Conservation (phyloP, 2,888 invertebrate genomes). For the Tetranychus piercei region DNA sequence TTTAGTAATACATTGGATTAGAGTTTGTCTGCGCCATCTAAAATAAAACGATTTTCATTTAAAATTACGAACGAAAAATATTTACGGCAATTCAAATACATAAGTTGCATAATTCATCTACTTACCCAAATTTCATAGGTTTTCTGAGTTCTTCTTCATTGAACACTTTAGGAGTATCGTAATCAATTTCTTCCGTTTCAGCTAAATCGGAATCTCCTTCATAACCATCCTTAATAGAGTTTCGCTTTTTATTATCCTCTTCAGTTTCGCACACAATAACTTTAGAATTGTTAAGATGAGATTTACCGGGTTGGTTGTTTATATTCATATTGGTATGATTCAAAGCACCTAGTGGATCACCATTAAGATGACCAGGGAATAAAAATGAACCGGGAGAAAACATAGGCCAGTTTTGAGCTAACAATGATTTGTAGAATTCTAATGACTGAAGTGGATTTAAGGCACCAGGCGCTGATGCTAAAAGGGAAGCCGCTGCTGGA, state of each 20-base stretch:
- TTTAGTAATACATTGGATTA: constrained; percentile 65
- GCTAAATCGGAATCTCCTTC: constrained; percentile 13
- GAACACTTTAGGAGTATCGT: constrained; percentile 26
- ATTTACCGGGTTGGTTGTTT: background rate
- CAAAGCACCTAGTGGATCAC: background rate
- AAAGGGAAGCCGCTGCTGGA: background rate
- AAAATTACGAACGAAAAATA: constrained; percentile 6
- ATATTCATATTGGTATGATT: background rate
- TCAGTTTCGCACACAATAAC: constrained; percentile 13
- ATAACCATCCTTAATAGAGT: background rate
- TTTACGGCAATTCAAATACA: background rate
- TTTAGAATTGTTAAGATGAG: background rate
- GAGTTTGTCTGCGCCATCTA: constrained; percentile 71
- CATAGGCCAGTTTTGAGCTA: background rate
- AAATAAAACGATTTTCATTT: constrained; percentile 6
- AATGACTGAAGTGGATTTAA: background rate
- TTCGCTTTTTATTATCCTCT: constrained; percentile 3
- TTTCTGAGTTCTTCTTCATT: constrained; percentile 45
- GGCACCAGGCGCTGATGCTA: background rate
- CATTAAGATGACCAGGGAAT: background rate
- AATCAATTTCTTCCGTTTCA: background rate
- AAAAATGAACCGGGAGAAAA: background rate
- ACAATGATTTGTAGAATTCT: background rate
- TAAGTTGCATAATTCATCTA: constrained; percentile 2
- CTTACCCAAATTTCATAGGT: constrained; percentile 47